These are phyloP conservation scores for Zapornia atra DNA, from an alignment of 2,113 vertebrate genomes.

Conservation along the genomic window DNA sequence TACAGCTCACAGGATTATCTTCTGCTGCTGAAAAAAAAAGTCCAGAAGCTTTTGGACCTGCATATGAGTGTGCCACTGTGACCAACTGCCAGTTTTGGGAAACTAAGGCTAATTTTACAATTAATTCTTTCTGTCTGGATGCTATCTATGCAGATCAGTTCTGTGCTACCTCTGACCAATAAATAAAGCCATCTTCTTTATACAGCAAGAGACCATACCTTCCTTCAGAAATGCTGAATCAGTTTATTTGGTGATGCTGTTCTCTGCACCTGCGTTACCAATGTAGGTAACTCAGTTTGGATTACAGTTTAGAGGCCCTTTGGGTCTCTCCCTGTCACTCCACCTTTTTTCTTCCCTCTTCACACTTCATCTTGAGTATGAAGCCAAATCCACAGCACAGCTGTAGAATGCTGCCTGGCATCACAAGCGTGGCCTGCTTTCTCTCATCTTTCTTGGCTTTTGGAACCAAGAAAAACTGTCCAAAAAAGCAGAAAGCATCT, in stretches of 20 bases:
- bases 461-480: background rate
- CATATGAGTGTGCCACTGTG: background rate
- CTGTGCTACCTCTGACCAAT: slow-evolving; percentile 32
- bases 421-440: background rate
- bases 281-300: background rate
- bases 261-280: background rate
- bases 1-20: background rate
- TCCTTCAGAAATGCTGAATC: background rate
- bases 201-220: background rate
- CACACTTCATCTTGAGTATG: background rate
- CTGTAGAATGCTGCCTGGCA: background rate
- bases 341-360: background rate
- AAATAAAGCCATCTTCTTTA: slow-evolving; percentile 45
- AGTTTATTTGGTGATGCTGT: background rate
- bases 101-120: background rate
- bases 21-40: background rate
- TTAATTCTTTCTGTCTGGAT: background rate
- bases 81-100: background rate
- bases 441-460: background rate
- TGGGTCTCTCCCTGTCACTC: background rate
- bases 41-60: background rate
- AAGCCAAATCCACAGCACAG: background rate
- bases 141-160: background rate
- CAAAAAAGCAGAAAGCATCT: background rate
- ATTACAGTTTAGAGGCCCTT: background rate